phyloP scores from a whole-genome alignment of 2,888 invertebrate species.

The Xanthostigma xanthostigma region DNA sequence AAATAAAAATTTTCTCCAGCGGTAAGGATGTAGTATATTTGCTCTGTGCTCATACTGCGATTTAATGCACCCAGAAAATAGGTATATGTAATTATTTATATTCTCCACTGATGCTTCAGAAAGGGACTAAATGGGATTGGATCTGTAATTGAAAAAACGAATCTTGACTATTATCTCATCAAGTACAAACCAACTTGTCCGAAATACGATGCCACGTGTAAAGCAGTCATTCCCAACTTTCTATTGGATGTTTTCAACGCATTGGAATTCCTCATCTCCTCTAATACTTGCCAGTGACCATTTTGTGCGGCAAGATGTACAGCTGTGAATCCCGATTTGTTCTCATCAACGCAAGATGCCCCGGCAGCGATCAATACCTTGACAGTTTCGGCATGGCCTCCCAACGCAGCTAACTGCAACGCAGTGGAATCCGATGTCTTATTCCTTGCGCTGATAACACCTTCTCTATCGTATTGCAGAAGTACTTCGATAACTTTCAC shows the following conservation, averaged over 20 bases:
- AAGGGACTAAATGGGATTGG: neutral
- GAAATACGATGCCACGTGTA: conserved; percentile 95
- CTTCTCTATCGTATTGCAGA: conserved; percentile 94
- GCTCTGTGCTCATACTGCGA: no score
- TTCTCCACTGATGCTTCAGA: no score
- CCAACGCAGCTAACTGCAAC: conserved; percentile 92
- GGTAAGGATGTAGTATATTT: no score
- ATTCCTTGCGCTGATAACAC: conserved; percentile 92
- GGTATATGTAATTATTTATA: no score
- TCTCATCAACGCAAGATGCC: conserved; percentile 92
- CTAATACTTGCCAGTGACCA: conserved; percentile 87
- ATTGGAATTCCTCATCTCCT: conserved; percentile 76
- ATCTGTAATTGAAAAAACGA: neutral
- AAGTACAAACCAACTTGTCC: conserved; percentile 67
- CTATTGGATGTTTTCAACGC: conserved; percentile 82
- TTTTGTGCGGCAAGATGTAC: conserved; percentile 92
- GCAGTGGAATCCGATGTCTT: conserved; percentile 94
- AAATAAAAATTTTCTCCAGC: no score
- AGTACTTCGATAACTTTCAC: conserved; percentile 95
- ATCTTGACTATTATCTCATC: neutral
- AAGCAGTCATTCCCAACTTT: conserved; percentile 89
- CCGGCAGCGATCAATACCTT: conserved; percentile 88
- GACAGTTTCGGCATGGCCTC: conserved; percentile 94
- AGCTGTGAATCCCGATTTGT: conserved; percentile 88
- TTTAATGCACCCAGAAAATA: no score